phyloP scores from a whole-genome alignment of 2,113 vertebrate species.

The Cathartes aura region DNA sequence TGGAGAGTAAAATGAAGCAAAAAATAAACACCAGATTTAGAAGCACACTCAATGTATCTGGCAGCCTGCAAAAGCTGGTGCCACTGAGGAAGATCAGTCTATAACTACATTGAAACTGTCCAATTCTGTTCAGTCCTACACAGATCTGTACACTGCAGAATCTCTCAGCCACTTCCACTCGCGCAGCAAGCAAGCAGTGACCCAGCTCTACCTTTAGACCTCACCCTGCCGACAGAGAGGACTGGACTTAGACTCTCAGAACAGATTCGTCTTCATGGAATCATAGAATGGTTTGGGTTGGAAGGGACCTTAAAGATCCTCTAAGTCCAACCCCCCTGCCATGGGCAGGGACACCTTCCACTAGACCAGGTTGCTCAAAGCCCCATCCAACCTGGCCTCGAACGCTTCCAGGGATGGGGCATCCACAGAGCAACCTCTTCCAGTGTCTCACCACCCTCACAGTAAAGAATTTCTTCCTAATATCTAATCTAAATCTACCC shows the following conservation, averaged over 20 bases:
- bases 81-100: not conserved
- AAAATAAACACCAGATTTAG: constrained; percentile 49
- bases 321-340: rapidly evolving
- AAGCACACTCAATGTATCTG: not conserved
- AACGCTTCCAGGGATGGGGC: not conserved
- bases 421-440: not conserved
- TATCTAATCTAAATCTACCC: not conserved
- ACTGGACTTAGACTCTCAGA: not conserved
- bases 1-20: not conserved
- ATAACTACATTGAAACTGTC: not conserved
- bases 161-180: not conserved
- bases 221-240: not conserved
- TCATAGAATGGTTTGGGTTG: not conserved
- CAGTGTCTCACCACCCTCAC: not conserved
- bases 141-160: not conserved
- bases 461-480: not conserved
- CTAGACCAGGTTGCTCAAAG: not conserved
- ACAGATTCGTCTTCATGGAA: not conserved
- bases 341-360: rapidly evolving
- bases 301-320: not conserved
- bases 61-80: not conserved
- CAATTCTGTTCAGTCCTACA: not conserved
- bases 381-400: not conserved
- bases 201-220: not conserved
- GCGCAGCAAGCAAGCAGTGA: not conserved